phyloP scores from a whole-genome alignment of 2,113 vertebrate genomes.

The Amia ocellicauda region DNA sequence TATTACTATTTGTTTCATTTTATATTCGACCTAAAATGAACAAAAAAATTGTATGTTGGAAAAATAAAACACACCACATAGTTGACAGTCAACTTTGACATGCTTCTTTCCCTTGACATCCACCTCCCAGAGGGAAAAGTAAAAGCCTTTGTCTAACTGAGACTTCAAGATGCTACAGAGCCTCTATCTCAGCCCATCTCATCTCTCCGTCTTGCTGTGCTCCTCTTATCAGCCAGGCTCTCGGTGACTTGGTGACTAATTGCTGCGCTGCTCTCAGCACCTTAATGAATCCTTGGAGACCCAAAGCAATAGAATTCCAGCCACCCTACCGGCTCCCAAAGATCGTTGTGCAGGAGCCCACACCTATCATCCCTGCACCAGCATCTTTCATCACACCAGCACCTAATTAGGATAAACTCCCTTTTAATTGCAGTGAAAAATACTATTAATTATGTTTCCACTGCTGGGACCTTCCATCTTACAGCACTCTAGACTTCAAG shows the following conservation, averaged over 20 bases:
- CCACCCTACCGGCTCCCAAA: constrained; percentile 26
- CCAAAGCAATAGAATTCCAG: constrained; percentile 28
- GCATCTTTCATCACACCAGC: constrained; percentile 45
- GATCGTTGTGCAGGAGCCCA: constrained; percentile 29
- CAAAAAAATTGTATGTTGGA: too few relatives aligned
- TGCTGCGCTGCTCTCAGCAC: constrained; percentile 30
- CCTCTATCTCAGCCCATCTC: too few relatives aligned
- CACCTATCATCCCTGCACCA: constrained; percentile 26
- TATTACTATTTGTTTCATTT: too few relatives aligned
- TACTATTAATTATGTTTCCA: constrained; percentile 44
- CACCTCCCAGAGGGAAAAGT: too few relatives aligned
- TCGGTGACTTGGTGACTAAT: constrained; percentile 36
- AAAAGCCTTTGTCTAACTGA: too few relatives aligned
- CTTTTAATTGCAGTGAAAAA: constrained; percentile 53
- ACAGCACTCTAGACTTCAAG: constrained; percentile 34
- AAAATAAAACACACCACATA: too few relatives aligned
- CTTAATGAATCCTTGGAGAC: constrained; percentile 34
- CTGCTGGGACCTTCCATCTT: constrained; percentile 35
- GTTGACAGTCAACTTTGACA: too few relatives aligned
- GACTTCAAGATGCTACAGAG: too few relatives aligned
- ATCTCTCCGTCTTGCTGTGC: too few relatives aligned
- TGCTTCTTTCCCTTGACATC: too few relatives aligned
- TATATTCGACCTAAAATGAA: too few relatives aligned
- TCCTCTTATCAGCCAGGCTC: background rate
- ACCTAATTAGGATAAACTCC: constrained; percentile 61